Evolutionary conservation across 2,888 invertebrate genomes (phyloP), one percentile per base, ranked within the genome.

Genomic region (Acleris holmiana): DNA sequence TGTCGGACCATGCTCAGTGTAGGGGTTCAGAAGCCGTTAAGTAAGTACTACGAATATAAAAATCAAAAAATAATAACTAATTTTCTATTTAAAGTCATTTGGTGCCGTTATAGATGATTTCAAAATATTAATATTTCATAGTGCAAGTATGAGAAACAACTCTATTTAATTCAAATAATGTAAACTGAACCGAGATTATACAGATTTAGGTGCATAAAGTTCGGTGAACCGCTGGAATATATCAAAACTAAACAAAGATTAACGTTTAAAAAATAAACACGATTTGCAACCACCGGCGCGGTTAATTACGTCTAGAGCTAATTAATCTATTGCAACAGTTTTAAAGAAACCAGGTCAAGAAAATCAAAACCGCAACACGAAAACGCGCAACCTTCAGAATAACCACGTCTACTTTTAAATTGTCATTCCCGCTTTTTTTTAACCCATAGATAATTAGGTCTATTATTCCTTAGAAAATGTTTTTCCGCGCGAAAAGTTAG

Each of bases 341-440:
- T 82, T 83, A 76, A 76, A 76, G 80, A 82, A 91, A 88, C 82
- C 81, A 79, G 90, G 89, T 89, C 90, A 89, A 83, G 89, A 89
- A 86, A 89, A 88, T 84, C 75, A 80, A 85, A 86, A 85, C 82
- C 85, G 80, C 83, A 81, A 78, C 76, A 76, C 75, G 83, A 84
- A 82, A 82, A 79, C 74, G 72, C 70, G 72, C 76, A 83, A 85
- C 88, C 86, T 85, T 85, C 84, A 71, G 66, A 61, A 66, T 49
- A n/a, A 19, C 23, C 63, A 54, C 58, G 53, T 49, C 40, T 35
- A 17, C n/a, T 17, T n/a, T 44, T n/a, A 5, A 44, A 44, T 1
- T 44, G 7, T 44, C 13, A 44, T 44, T 44, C n/a, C 44, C 41
- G 0, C n/a, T 19, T 21, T 48, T 41, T 17, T 29, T 41, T 59